Percentiles rank a stretch among this genome's conserved stretches.
These are phyloP conservation scores for Chaetophractus vellerosus DNA, from an alignment of 2,797 vertebrate species.

Conservation along the genomic window DNA sequence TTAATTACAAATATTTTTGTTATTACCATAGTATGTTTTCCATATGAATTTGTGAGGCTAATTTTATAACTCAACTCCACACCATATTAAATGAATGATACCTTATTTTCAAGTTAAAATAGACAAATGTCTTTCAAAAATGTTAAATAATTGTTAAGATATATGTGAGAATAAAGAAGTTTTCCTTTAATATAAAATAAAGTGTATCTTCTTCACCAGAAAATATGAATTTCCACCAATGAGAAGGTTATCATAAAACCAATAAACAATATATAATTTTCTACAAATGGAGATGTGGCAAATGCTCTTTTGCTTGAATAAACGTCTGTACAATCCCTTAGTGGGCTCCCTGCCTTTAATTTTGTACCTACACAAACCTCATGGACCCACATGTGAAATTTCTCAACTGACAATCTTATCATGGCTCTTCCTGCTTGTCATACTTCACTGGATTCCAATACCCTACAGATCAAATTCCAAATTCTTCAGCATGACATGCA, in stretches of 20 bases:
- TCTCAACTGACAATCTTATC: conserved; percentile 7
- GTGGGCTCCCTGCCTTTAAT: not conserved
- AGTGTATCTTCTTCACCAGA: conserved; percentile 9
- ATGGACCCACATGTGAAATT: not conserved
- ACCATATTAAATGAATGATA: not conserved
- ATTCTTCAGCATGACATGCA: not conserved
- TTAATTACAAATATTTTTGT: not conserved
- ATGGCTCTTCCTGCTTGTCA: not conserved
- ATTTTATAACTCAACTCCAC: conserved; percentile 14
- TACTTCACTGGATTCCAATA: not conserved
- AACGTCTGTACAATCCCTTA: not conserved
- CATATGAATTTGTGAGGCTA: not conserved
- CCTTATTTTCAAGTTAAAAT: not conserved
- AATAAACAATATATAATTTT: not conserved
- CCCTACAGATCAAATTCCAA: not conserved
- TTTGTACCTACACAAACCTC: not conserved
- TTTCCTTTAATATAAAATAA: conserved; percentile 31
- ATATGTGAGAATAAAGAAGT: conserved; percentile 12
- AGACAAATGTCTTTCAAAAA: too few relatives aligned
- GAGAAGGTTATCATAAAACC: not conserved
- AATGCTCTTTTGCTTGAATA: not conserved
- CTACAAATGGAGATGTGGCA: not conserved
- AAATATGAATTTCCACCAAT: conserved; percentile 22
- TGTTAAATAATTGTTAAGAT: not conserved
- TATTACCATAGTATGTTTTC: not conserved